Evolutionary conservation across 1,140 invertebrate genomes (phyloP).

Genomic region (Drosophila equinoxialis): DNA sequence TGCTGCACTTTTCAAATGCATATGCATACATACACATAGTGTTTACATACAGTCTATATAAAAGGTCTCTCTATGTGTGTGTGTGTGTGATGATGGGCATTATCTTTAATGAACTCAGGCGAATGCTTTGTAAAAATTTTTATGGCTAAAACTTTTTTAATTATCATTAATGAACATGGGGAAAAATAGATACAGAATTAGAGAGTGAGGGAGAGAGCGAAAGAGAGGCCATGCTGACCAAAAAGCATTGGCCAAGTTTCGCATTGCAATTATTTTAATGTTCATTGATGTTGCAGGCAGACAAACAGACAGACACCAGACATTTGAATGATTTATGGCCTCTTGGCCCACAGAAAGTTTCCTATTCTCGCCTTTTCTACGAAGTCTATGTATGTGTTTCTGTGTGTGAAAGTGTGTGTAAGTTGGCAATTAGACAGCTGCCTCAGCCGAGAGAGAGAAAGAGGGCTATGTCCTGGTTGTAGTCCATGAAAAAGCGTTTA

Average conservation of each 20-base stretch:
- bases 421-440: slow-evolving; percentile 67
- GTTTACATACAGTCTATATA: not conserved
- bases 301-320: slow-evolving; percentile 31
- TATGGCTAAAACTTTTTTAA: slow-evolving; percentile 72
- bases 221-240: slow-evolving; percentile 20
- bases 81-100: slow-evolving; percentile 16
- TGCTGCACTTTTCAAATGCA: slow-evolving; percentile 1
- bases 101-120: slow-evolving; percentile 50
- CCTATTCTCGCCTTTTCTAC: not conserved
- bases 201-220: not conserved
- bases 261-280: slow-evolving; percentile 78
- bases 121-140: slow-evolving; percentile 36
- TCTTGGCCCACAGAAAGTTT: slow-evolving; percentile 33
- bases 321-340: slow-evolving; percentile 73
- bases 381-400: not conserved
- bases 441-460: not conserved
- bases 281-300: slow-evolving; percentile 71
- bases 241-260: slow-evolving; percentile 55
- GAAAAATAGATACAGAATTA: slow-evolving; percentile 1
- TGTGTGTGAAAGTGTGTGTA: slow-evolving; percentile 40
- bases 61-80: not conserved
- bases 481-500: slow-evolving; percentile 69
- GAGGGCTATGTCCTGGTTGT: not conserved
- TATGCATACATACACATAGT: slow-evolving; percentile 1
- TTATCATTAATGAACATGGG: slow-evolving; percentile 75